Percentiles rank a stretch among this genome's conserved stretches.
Evolutionary conservation across 2,113 vertebrate species (phyloP).

Genomic region (Thymallus thymallus): DNA sequence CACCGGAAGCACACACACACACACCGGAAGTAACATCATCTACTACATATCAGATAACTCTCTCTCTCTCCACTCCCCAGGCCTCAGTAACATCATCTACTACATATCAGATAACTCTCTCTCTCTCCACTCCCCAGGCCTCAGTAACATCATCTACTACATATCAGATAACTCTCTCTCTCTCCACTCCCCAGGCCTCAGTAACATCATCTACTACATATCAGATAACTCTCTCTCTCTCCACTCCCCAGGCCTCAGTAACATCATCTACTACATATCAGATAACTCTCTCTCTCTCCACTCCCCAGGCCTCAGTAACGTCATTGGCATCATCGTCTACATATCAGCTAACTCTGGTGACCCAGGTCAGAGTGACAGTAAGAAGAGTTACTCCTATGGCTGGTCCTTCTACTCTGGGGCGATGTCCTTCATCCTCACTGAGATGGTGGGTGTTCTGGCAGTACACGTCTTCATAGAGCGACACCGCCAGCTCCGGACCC

Average conservation of each 20-base stretch:
- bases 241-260: conserved; percentile 87
- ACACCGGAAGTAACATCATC: neutral
- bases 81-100: no score
- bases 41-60: no score
- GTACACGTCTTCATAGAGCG: conserved; percentile 98
- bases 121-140: no score
- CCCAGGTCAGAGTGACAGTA: conserved; percentile 93
- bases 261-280: conserved; percentile 98
- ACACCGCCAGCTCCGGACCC: conserved; percentile 86
- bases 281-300: conserved; percentile 75
- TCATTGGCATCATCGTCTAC: conserved; percentile 98
- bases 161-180: no score
- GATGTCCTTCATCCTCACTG: conserved; percentile 94
- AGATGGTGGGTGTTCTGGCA: conserved; percentile 93
- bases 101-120: no score
- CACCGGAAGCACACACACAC: neutral
- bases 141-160: no score
- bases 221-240: conserved; percentile 80
- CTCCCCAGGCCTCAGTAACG: conserved; percentile 91
- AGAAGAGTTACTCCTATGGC: conserved; percentile 97
- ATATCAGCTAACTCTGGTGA: conserved; percentile 95
- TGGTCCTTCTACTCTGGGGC: conserved; percentile 99
- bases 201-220: conserved; percentile 99
- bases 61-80: no score
- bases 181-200: conserved; percentile 78